A percentile compares a stretch with the other conserved stretches of the same genome.
phyloP scores from a whole-genome alignment of 2,888 invertebrate genomes.

The Mylabris sibirica region DNA sequence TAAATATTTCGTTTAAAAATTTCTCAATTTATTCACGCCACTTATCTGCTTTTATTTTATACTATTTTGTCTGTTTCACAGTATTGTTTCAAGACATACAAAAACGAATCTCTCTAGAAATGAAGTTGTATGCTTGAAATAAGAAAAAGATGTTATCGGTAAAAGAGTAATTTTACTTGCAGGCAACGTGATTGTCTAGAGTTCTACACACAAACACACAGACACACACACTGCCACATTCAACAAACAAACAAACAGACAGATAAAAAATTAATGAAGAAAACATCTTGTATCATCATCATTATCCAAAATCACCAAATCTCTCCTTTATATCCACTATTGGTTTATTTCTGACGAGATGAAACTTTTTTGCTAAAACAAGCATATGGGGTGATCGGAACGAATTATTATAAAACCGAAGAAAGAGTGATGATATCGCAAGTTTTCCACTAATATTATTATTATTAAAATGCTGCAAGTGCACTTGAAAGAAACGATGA shows the following conservation, averaged over 20 bases:
- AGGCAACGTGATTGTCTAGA: slow-evolving; percentile 1
- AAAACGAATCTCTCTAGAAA: neutral
- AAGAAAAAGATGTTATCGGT: slow-evolving; percentile 3
- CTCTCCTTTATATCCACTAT: neutral
- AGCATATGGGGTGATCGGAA: neutral
- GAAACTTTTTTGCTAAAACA: neutral
- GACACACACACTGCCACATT: neutral
- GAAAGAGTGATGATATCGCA: neutral
- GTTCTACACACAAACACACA: neutral
- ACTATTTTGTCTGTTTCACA: neutral
- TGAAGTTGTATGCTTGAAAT: neutral
- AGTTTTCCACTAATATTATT: neutral
- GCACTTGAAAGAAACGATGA: too few species aligned
- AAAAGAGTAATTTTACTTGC: neutral
- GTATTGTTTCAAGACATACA: neutral
- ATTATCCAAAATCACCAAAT: neutral
- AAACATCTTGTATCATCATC: neutral
- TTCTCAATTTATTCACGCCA: neutral
- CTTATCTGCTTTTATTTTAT: neutral
- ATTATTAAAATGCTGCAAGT: too few species aligned
- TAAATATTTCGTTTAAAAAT: neutral
- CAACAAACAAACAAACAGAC: neutral
- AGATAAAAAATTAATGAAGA: neutral
- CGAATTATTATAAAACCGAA: neutral
- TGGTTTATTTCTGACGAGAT: neutral